Evolutionary conservation across 2,797 vertebrate genomes (phyloP), one percentile per base, ranked within the genome.

Genomic region (Megaceryle alcyon): DNA sequence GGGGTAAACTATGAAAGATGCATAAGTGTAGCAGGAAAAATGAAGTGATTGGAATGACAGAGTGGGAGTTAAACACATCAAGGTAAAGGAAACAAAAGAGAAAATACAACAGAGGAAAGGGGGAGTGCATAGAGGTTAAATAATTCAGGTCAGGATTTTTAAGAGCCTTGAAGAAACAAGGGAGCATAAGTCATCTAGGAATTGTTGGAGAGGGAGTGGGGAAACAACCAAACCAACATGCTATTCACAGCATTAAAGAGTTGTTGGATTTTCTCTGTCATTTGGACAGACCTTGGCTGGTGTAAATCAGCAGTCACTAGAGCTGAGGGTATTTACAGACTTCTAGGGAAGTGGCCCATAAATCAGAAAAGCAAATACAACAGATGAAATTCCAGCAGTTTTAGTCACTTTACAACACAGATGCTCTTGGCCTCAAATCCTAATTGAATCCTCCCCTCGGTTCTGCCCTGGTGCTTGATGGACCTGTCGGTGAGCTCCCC

Each of bases 1-100:
- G 18, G 61, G 54, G 46, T 48, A 86, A 91, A 44, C 48, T 15
- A 91, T 93, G 73, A 94, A 96, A 95, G 63, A 94, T 91, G 51
- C 28, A 77, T 88, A 69, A 83, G 12, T 22, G 4, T 12, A n/a
- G 53, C 59, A 73, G 48, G 12, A 63, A 31, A 64, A 49, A 87
- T 49, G 8, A 79, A 86, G 72, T 83, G 70, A 70, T 22, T 86
- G 59, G 31, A 84, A 51, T 86, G 69, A 56, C 72, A 83, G 39
- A 86, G 54, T 10, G 76, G 53, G 81, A 92, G 69, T 86, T 60
- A 85, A 94, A 84, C 51, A 69, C 46, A 82, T 44, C 48, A 75
- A 51, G 35, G 54, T 13, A 83, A 91, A 33, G n/a, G 69, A 76
- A 88, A 81, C 61, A 80, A 89, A 86, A 73, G 51, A 69, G 65